phyloP scores from a whole-genome alignment of 1,140 invertebrate species.

The Lycorma delicatula region DNA sequence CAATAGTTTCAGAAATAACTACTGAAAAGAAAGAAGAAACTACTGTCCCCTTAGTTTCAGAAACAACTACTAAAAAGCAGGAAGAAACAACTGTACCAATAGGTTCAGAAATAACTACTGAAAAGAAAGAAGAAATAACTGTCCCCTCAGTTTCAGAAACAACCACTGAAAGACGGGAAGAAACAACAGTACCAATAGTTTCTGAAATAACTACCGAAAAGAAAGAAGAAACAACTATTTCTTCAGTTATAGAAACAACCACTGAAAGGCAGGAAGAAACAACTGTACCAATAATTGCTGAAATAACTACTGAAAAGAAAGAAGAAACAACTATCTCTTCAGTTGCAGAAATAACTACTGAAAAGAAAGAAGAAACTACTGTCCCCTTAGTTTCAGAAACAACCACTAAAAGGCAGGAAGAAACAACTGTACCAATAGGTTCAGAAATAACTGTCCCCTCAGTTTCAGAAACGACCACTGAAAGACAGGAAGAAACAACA shows the following conservation, averaged over 20 bases:
- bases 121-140: not conserved
- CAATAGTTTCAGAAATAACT: not conserved
- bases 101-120: too few species aligned
- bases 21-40: not conserved
- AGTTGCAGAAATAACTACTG: too few species aligned
- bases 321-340: too few species aligned
- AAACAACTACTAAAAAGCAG: too few species aligned
- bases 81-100: too few species aligned
- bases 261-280: too few species aligned
- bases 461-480: not conserved
- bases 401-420: not conserved
- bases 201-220: too few species aligned
- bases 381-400: not conserved
- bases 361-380: too few species aligned
- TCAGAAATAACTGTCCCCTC: not conserved
- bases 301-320: too few species aligned
- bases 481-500: too few species aligned
- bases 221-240: not conserved
- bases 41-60: not conserved
- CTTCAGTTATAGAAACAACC: not conserved
- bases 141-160: not conserved
- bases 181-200: not conserved
- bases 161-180: not conserved
- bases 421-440: not conserved
- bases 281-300: too few species aligned